phyloP scores from a whole-genome alignment of 2,888 invertebrate species.

The Diarsia rubi region DNA sequence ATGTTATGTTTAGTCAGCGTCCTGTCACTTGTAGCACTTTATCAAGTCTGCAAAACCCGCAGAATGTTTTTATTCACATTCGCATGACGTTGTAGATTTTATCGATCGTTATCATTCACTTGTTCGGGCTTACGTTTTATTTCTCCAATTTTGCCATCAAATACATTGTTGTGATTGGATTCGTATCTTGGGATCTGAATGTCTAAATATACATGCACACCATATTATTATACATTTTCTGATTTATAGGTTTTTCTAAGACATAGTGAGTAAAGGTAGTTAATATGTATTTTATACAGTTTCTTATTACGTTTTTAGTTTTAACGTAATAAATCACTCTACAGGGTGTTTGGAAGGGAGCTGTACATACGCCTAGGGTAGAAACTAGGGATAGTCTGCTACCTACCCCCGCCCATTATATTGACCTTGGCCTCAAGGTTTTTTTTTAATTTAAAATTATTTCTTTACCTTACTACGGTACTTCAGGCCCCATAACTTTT shows the following conservation, averaged over 20 bases:
- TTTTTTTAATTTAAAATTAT: no score
- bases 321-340: neutral
- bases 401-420: no score
- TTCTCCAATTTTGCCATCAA: slow-evolving; percentile 60
- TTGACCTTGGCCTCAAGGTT: no score
- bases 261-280: neutral
- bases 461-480: no score
- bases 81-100: slow-evolving; percentile 74
- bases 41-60: slow-evolving; percentile 41
- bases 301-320: slow-evolving; percentile 1
- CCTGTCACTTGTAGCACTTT: slow-evolving; percentile 36
- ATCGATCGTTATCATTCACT: slow-evolving; percentile 75
- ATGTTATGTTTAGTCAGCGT: slow-evolving; percentile 45
- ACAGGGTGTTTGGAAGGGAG: no score
- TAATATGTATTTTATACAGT: neutral
- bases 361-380: no score
- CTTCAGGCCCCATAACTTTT: no score
- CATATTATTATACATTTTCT: no score
- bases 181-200: slow-evolving; percentile 57
- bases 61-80: slow-evolving; percentile 64
- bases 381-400: no score
- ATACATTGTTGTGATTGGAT: slow-evolving; percentile 59
- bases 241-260: slow-evolving; percentile 31
- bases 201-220: slow-evolving; percentile 35
- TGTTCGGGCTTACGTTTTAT: slow-evolving; percentile 67